Base-by-base conservation (phyloP, 2,113 vertebrate genomes). In the Bombycilla garrulus region DNA sequence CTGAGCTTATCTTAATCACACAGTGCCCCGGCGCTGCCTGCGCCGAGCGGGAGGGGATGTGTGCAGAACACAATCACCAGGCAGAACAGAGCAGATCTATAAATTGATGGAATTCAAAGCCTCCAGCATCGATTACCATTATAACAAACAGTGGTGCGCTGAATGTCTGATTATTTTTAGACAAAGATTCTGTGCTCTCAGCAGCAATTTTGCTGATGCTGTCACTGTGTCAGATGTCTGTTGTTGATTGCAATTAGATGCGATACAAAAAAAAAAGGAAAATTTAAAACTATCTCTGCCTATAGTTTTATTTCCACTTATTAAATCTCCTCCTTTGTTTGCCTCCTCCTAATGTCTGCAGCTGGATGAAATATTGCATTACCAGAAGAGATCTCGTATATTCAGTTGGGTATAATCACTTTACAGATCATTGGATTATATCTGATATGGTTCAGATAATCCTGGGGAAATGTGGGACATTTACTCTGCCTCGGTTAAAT, bases 101-200 rank as follows among this genome's bases (percentile, higher is more conserved):
- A 99, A 98, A 99, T 99, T 99, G 99, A 99, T 99, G 99, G 99
- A 99, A 99, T 99, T 99, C 99, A 99, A 99, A 99, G 99, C 99
- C 99, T 99, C 98, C 99, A 99, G 99, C 99, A 99, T 99, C 99
- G 99, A 99, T 99, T 99, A 99, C 99, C 99, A 98, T 99, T 99
- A 99, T 99, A 99, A 99, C 99, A 99, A 99, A 99, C 99, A 99
- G 99, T 98, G 98, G 99, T 98, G 98, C 98, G 97, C 98, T 98
- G 99, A 99, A 99, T 98, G 98, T 99, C 99, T 99, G 99, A 99
- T 99, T 99, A 99, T 99, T 99, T 99, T 99, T 99, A 99, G 99
- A 99, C 99, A 99, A 99, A 99, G 99, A 99, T 99, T 99, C 99
- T 99, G 99, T 99, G 98, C 99, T 99, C 99, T 99, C 99, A 99